Evolutionary conservation across 2,797 vertebrate genomes (phyloP).

Genomic region (Choloepus didactylus): DNA sequence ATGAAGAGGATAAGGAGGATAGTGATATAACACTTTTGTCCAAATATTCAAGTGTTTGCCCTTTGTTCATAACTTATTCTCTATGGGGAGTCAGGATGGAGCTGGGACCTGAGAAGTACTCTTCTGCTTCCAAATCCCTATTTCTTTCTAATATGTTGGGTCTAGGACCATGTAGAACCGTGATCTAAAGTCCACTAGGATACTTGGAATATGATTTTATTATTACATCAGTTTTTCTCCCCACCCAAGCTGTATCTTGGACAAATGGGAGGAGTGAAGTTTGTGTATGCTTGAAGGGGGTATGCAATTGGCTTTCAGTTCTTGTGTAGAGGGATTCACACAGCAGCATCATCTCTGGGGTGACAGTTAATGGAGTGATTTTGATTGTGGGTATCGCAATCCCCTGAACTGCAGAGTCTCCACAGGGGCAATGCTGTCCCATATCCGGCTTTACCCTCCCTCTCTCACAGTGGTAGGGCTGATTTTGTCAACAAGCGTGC

Average conservation of each 20-base stretch:
- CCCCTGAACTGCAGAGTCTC: neutral
- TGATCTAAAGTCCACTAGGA: neutral
- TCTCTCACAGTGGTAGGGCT: neutral
- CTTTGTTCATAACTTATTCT: neutral
- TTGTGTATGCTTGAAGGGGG: neutral
- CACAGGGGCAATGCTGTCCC: neutral
- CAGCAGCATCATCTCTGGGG: no score
- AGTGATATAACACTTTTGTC: neutral
- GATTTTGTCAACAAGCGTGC: neutral
- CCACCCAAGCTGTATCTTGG: neutral
- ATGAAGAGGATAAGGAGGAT: neutral
- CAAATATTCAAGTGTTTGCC: neutral
- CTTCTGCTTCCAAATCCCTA: neutral
- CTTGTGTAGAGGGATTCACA: neutral
- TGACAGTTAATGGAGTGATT: neutral
- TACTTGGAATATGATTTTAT: neutral
- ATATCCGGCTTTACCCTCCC: neutral
- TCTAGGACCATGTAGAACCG: neutral
- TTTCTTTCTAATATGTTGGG: neutral
- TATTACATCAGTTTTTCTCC: neutral
- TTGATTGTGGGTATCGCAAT: rapidly evolving
- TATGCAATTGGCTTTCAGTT: neutral
- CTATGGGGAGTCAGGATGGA: neutral
- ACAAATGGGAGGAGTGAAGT: neutral
- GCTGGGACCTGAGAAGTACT: neutral